Percentiles rank a stretch among this genome's conserved stretches.
Evolutionary conservation across 2,888 invertebrate genomes (phyloP).

Genomic region (Drepana falcataria): DNA sequence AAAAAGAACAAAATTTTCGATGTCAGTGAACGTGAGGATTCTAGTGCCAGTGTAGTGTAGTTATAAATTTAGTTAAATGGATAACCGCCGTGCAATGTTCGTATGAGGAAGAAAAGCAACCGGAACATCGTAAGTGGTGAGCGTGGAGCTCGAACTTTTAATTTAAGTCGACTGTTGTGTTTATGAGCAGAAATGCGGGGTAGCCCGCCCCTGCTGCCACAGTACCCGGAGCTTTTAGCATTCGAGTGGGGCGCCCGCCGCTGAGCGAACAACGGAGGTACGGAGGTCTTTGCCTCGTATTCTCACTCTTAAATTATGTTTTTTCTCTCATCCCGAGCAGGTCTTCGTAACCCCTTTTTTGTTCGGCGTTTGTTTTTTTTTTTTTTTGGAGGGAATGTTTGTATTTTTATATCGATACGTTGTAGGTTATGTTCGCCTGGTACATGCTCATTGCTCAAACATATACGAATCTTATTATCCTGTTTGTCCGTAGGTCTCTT

Average conservation of each 20-base stretch:
- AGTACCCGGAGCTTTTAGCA: constrained; percentile 48
- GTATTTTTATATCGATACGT: constrained; percentile 57
- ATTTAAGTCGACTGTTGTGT: constrained; percentile 61
- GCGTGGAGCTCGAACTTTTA: constrained; percentile 53
- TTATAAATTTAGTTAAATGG: constrained; percentile 75
- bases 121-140: constrained; percentile 75
- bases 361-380: constrained; percentile 37
- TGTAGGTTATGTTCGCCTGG: constrained; percentile 61
- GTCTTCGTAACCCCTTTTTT: constrained; percentile 71
- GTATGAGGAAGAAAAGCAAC: constrained; percentile 78
- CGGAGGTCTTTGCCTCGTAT: constrained; percentile 74
- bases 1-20: constrained; percentile 61
- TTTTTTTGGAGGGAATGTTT: constrained; percentile 70
- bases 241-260: constrained; percentile 58
- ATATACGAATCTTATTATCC: constrained; percentile 15
- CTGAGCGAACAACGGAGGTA: constrained; percentile 69
- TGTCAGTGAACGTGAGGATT: constrained; percentile 69
- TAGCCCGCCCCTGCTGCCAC: constrained; percentile 48
- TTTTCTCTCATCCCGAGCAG: constrained; percentile 56
- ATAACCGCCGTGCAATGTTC: constrained; percentile 77
- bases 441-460: constrained; percentile 28
- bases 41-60: constrained; percentile 72
- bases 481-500: too few species aligned
- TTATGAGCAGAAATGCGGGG: constrained; percentile 65
- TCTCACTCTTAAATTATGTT: constrained; percentile 45